Evolutionary conservation across 1,140 invertebrate species (phyloP).

Genomic region (Drosophila truncata): DNA sequence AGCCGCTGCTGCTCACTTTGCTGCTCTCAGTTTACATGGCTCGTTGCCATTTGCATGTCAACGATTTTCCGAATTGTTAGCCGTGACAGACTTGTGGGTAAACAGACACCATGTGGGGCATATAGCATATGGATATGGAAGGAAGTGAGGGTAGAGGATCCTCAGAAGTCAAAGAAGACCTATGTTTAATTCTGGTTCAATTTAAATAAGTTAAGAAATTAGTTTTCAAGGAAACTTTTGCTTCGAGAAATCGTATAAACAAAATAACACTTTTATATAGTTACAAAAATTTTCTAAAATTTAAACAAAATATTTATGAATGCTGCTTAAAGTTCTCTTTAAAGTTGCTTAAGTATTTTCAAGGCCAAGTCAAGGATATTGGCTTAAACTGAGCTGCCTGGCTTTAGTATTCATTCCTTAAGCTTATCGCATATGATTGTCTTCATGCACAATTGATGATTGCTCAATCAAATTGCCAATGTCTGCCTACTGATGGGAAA

Average conservation of each 20-base stretch:
- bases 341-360: not conserved
- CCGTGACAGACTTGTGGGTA: constrained; percentile 72
- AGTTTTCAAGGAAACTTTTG: not conserved
- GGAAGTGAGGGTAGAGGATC: not conserved
- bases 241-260: not conserved
- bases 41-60: constrained; percentile 76
- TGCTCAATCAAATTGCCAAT: constrained; percentile 60
- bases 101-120: constrained; percentile 70
- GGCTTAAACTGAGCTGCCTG: not conserved
- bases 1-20: constrained; percentile 28
- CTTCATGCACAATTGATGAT: constrained; percentile 72
- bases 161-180: not conserved
- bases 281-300: not conserved
- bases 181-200: not conserved
- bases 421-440: constrained; percentile 11
- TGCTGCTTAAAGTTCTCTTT: not conserved
- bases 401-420: constrained; percentile 11
- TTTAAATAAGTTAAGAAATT: not conserved
- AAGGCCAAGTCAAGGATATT: not conserved
- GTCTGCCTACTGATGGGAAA: constrained; percentile 7
- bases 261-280: not conserved
- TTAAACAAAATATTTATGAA: not conserved
- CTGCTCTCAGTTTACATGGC: constrained; percentile 69
- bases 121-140: not conserved
- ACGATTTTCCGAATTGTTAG: constrained; percentile 61